Conservation (phyloP, 2,888 invertebrate species). For the Lasioglossum vierecki region DNA sequence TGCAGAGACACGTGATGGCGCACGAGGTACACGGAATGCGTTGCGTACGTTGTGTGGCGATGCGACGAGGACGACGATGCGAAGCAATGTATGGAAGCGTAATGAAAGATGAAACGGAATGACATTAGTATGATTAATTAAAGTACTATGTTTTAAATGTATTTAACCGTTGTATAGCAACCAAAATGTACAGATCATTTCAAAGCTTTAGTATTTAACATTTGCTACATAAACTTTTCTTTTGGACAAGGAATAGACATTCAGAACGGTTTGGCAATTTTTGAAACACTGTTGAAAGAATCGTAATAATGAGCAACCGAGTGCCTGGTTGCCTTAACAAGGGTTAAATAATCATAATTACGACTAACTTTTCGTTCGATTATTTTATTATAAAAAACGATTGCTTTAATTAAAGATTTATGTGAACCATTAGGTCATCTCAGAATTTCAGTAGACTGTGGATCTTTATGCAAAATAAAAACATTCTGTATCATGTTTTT, state of each 20-base stretch:
- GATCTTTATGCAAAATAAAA: background rate
- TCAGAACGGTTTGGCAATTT: background rate
- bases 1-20: slow-evolving; percentile 66
- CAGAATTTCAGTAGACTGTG: background rate
- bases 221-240: background rate
- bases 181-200: background rate
- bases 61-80: slow-evolving; percentile 69
- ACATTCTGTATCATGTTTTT: background rate
- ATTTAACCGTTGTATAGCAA: background rate
- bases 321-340: background rate
- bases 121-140: slow-evolving; percentile 70
- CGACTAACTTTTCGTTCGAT: background rate
- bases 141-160: slow-evolving; percentile 11
- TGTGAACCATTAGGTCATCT: background rate
- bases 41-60: slow-evolving; percentile 62
- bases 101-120: slow-evolving; percentile 76
- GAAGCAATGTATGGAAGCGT: slow-evolving; percentile 73
- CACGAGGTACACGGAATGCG: slow-evolving; percentile 68
- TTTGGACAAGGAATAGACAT: background rate
- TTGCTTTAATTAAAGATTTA: background rate
- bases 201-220: background rate
- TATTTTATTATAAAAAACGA: background rate
- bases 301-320: background rate
- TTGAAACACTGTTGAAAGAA: background rate
- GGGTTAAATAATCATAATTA: slow-evolving; percentile 9